Percentiles rank a stretch among this genome's conserved stretches.
Conservation (phyloP, 2,888 invertebrate species). For the Heliconius aoede region DNA sequence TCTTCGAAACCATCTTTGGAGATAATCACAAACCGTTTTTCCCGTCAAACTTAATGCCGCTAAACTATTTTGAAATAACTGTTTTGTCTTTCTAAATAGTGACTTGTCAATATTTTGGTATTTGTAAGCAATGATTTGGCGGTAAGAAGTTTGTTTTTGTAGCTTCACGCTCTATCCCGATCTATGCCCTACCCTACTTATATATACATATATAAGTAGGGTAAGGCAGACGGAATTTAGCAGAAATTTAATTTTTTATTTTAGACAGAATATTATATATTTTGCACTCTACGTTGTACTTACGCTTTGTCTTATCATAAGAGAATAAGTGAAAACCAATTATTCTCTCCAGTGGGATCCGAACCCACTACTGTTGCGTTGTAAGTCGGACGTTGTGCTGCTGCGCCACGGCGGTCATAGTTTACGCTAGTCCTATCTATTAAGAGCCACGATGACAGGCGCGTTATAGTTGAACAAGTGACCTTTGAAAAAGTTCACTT, state of each 20-base stretch:
- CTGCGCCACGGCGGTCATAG: background rate
- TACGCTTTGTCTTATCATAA: too few species aligned
- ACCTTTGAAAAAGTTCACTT: constrained; percentile 27
- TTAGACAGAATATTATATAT: too few species aligned
- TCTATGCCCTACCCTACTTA: too few species aligned
- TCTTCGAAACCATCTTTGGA: constrained; percentile 19
- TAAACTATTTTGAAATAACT: constrained; percentile 33
- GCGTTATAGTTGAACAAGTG: constrained; percentile 20
- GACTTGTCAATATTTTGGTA: constrained; percentile 4
- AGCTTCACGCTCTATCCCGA: too few species aligned
- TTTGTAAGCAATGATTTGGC: background rate
- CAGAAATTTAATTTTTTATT: too few species aligned
- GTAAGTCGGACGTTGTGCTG: background rate
- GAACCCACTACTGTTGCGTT: background rate
- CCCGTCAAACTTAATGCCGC: constrained; percentile 40
- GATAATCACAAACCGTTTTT: constrained; percentile 42
- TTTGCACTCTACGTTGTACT: too few species aligned
- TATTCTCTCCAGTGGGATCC: too few species aligned
- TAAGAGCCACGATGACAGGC: constrained; percentile 17
- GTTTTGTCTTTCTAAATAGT: constrained; percentile 16
- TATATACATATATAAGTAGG: too few species aligned
- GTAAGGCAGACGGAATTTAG: too few species aligned
- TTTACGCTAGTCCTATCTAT: background rate
- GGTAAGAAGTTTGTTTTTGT: background rate
- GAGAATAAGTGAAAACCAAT: too few species aligned